Evolutionary conservation across 2,888 invertebrate species (phyloP).

Genomic region (Tigriopus californicus): DNA sequence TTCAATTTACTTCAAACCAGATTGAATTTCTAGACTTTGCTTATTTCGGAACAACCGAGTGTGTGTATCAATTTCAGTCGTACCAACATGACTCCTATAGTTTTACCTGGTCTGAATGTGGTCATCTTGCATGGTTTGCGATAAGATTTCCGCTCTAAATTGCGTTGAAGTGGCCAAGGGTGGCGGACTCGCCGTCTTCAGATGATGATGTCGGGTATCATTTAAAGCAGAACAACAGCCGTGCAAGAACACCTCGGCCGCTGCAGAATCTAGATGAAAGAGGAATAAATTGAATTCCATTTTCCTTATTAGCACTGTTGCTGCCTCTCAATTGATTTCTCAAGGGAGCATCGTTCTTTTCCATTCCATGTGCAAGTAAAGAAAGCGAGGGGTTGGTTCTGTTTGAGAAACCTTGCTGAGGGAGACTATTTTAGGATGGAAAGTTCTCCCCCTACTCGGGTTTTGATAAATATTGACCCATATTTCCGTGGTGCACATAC

Average conservation of each 20-base stretch:
- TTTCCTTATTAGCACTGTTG: not conserved
- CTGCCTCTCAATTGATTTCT: not conserved
- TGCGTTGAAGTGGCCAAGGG: conserved; percentile 2
- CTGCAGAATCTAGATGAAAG: not conserved
- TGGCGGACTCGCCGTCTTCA: not conserved
- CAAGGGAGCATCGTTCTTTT: not conserved
- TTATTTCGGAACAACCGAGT: too few relatives aligned
- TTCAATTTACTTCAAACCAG: too few relatives aligned
- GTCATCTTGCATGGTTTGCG: not conserved
- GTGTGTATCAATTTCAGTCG: too few relatives aligned
- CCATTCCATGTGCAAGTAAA: too few relatives aligned
- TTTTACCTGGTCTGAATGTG: not conserved
- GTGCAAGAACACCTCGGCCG: not conserved
- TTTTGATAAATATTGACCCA: not conserved
- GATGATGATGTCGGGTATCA: conserved; percentile 1
- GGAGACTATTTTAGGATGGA: not conserved
- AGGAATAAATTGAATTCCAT: not conserved
- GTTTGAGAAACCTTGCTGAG: not conserved
- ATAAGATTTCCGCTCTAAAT: conserved; percentile 5
- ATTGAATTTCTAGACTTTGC: too few relatives aligned
- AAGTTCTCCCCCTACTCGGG: not conserved
- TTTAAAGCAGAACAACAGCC: conserved; percentile 1
- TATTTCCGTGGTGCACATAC: not conserved
- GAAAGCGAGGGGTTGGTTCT: too few relatives aligned
- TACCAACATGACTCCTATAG: too few relatives aligned